Evolutionary conservation across 2,888 invertebrate species (phyloP).

Genomic region (Tetragonisca angustula): DNA sequence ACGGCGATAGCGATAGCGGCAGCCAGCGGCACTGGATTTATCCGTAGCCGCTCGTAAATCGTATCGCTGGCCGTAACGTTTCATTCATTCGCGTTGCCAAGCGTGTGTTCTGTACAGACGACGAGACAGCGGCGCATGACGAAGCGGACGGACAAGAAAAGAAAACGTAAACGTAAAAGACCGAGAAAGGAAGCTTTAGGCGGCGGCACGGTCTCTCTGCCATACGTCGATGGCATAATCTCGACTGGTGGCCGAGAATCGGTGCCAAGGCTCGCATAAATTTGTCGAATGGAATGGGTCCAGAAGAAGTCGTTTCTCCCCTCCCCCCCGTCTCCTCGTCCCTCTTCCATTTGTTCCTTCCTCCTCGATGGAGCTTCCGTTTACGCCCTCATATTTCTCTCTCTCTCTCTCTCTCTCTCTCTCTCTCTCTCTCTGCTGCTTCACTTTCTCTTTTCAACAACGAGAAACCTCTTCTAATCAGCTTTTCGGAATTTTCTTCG

Average conservation of each 20-base stretch:
- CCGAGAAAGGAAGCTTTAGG: conserved; percentile 33
- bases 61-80: not conserved
- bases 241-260: conserved; percentile 66
- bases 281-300: conserved; percentile 67
- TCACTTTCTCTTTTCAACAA: not conserved
- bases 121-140: not conserved
- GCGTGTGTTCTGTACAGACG: not conserved
- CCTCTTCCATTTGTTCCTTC: conserved; percentile 33
- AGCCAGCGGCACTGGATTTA: conserved; percentile 55
- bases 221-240: conserved; percentile 75
- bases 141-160: conserved; percentile 1
- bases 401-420: conserved; percentile 4
- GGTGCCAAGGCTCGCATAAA: conserved; percentile 80
- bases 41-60: conserved; percentile 53
- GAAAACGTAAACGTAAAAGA: not conserved
- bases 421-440: not conserved
- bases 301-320: conserved; percentile 52
- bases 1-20: not conserved
- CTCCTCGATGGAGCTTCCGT: conserved; percentile 38
- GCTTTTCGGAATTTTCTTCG: not conserved
- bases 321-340: conserved; percentile 8
- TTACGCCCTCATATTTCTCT: not conserved
- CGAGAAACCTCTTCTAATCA: not conserved
- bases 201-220: conserved; percentile 40
- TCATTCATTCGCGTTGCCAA: conserved; percentile 16